phyloP scores from a whole-genome alignment of 2,888 invertebrate genomes.

The Erpobdella octoculata region DNA sequence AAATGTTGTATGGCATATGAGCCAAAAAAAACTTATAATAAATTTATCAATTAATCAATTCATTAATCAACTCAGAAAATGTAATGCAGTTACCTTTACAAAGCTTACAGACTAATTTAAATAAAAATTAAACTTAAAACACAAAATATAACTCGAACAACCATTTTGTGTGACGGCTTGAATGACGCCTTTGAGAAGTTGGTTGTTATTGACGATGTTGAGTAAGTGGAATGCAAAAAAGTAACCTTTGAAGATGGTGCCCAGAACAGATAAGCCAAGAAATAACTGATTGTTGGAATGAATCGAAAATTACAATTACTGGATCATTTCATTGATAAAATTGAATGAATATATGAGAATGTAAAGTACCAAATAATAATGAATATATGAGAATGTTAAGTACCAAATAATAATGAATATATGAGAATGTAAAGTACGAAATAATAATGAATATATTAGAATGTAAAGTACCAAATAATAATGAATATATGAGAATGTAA shows the following conservation, averaged over 20 bases:
- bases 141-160: slow-evolving; percentile 34
- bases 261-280: slow-evolving; percentile 46
- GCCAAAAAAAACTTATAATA: no score
- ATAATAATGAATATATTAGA: slow-evolving; percentile 35
- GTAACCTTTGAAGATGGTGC: slow-evolving; percentile 47
- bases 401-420: background rate
- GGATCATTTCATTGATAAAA: background rate
- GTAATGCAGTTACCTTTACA: no score
- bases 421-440: slow-evolving; percentile 39
- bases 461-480: background rate
- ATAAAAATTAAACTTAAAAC: no score
- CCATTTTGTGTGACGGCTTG: slow-evolving; percentile 53
- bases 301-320: background rate
- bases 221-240: slow-evolving; percentile 52
- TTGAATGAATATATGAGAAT: background rate
- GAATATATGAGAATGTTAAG: background rate
- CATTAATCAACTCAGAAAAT: no score
- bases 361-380: no score
- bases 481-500: background rate
- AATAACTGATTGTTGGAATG: slow-evolving; percentile 43
- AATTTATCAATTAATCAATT: no score
- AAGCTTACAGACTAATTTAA: no score
- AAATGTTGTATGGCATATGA: background rate
- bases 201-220: slow-evolving; percentile 52
- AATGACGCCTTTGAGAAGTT: slow-evolving; percentile 50